These are phyloP conservation scores for Hybognathus amarus DNA, from an alignment of 2,797 vertebrate genomes.

Conservation along the genomic window DNA sequence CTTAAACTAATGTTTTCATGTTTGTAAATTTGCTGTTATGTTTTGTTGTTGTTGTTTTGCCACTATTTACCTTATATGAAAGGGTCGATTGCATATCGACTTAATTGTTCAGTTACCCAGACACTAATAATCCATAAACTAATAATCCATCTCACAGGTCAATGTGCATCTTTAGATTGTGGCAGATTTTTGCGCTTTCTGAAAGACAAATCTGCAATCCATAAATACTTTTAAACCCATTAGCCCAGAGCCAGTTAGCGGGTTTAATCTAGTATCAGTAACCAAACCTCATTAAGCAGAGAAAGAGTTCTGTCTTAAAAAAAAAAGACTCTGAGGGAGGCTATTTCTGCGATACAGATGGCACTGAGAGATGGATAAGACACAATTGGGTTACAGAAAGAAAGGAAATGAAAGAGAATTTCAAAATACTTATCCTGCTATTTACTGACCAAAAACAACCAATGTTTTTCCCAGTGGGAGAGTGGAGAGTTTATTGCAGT, in stretches of 20 bases:
- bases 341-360: slow-evolving; percentile 15
- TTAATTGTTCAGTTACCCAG: neutral
- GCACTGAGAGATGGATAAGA: slow-evolving; percentile 18
- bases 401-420: slow-evolving; percentile 36
- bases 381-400: slow-evolving; percentile 9
- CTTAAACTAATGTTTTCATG: neutral
- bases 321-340: slow-evolving; percentile 12
- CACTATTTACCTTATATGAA: neutral
- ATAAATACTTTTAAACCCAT: slow-evolving; percentile 11
- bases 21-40: neutral
- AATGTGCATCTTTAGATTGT: neutral
- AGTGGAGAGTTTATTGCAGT: slow-evolving; percentile 55
- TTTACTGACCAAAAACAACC: slow-evolving; percentile 33
- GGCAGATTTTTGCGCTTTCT: slow-evolving; percentile 3
- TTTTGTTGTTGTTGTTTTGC: neutral
- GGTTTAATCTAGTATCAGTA: slow-evolving; percentile 1
- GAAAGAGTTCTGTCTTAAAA: slow-evolving; percentile 7
- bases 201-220: neutral
- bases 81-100: neutral
- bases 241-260: slow-evolving; percentile 20
- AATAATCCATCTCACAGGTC: neutral
- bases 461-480: slow-evolving; percentile 42
- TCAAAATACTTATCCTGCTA: slow-evolving; percentile 21
- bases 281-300: slow-evolving; percentile 19
- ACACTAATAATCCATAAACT: neutral